Percentiles rank a stretch among this genome's conserved stretches.
Evolutionary conservation across 2,113 vertebrate genomes (phyloP).

Genomic region (Dascyllus trimaculatus): DNA sequence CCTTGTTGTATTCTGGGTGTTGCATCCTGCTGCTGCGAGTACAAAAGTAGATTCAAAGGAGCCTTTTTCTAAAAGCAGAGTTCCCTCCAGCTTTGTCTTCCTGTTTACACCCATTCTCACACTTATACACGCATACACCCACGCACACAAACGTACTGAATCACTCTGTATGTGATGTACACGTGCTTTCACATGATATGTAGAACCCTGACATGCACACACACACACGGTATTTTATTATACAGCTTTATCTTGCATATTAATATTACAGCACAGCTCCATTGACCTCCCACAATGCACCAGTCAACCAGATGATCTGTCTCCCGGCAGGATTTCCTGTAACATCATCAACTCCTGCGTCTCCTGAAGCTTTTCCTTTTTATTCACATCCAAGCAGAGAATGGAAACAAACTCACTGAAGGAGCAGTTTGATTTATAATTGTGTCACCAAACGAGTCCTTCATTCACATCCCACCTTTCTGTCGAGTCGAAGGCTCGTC

Average conservation of each 20-base stretch:
- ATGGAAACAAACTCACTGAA: slow-evolving; percentile 1
- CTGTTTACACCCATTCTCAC: slow-evolving; percentile 64
- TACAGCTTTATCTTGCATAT: background rate
- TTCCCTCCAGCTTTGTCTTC: slow-evolving; percentile 49
- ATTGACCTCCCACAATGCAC: slow-evolving; percentile 29
- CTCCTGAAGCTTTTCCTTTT: slow-evolving; percentile 2
- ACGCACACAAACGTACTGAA: background rate
- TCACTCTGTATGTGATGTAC: background rate
- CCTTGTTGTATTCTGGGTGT: slow-evolving; percentile 68
- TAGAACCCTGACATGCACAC: background rate
- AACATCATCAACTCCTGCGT: slow-evolving; percentile 42
- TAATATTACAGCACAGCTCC: background rate
- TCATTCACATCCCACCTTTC: background rate
- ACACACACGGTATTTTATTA: background rate
- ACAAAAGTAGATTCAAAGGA: slow-evolving; percentile 74
- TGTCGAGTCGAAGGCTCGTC: background rate
- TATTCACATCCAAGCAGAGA: slow-evolving; percentile 1
- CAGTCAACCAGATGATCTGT: background rate
- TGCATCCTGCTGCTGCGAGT: slow-evolving; percentile 66
- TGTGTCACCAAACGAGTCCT: background rate
- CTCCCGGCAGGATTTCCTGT: slow-evolving; percentile 46
- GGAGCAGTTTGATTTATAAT: slow-evolving; percentile 12
- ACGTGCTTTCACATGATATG: background rate
- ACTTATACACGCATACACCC: slow-evolving; percentile 11
- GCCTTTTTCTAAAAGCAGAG: slow-evolving; percentile 67